Percentiles rank a stretch among this genome's conserved stretches.
Evolutionary conservation across 2,797 vertebrate genomes (phyloP).

Genomic region (Ataeniobius toweri): DNA sequence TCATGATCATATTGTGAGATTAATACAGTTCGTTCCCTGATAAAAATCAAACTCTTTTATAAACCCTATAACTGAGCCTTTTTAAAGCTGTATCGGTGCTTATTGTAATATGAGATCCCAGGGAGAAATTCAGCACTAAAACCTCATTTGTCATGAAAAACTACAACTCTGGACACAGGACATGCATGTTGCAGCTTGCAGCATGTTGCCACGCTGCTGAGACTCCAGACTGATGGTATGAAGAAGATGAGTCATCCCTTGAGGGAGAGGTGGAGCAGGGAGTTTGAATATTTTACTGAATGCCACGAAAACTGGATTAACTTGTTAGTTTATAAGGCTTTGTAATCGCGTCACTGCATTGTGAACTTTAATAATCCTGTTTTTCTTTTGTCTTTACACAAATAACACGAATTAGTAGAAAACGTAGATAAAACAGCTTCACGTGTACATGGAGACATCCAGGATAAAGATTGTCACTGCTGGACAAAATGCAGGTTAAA

Average conservation of each 20-base stretch:
- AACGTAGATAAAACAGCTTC: conserved; percentile 46
- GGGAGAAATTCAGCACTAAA: conserved; percentile 29
- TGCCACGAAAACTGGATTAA: conserved; percentile 74
- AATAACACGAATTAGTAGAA: conserved; percentile 32
- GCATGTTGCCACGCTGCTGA: conserved; percentile 35
- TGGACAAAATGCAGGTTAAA: conserved; percentile 14
- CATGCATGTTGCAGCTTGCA: conserved; percentile 56
- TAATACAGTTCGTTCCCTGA: background rate
- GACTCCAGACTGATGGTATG: conserved; percentile 44
- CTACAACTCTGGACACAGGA: conserved; percentile 24
- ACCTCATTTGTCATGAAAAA: conserved; percentile 41
- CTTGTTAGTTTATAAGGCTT: conserved; percentile 58
- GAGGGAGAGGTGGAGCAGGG: conserved; percentile 18
- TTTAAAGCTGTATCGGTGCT: background rate
- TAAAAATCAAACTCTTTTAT: background rate
- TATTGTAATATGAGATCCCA: background rate
- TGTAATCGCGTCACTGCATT: conserved; percentile 50
- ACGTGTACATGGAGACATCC: conserved; percentile 20
- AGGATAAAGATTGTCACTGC: conserved; percentile 22
- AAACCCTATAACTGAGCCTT: background rate
- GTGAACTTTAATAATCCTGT: conserved; percentile 58
- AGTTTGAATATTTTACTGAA: conserved; percentile 47
- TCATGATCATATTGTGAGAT: background rate
- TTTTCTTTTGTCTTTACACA: conserved; percentile 57
- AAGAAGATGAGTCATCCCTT: conserved; percentile 34